These are phyloP conservation scores for Aphidius ervi DNA, from an alignment of 1,140 invertebrate genomes.

Conservation along the genomic window DNA sequence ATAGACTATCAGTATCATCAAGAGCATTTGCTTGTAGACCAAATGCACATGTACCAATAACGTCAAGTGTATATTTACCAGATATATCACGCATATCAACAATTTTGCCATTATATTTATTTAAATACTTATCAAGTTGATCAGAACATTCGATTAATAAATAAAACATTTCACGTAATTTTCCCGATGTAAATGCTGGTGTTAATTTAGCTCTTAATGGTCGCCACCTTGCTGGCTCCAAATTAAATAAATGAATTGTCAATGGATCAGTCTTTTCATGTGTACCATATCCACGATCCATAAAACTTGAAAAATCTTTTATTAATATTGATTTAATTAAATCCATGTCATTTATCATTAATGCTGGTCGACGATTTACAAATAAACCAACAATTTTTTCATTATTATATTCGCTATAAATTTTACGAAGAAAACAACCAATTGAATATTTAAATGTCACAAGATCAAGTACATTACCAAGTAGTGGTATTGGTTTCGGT, in stretches of 20 bases:
- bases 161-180: slow-evolving; percentile 53
- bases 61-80: slow-evolving; percentile 54
- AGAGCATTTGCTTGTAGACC: slow-evolving; percentile 56
- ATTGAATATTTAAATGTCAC: slow-evolving; percentile 22
- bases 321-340: slow-evolving; percentile 51
- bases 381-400: slow-evolving; percentile 49
- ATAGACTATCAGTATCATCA: slow-evolving; percentile 50
- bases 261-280: slow-evolving; percentile 41
- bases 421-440: slow-evolving; percentile 15
- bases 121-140: slow-evolving; percentile 44
- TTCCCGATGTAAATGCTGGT: slow-evolving; percentile 52
- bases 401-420: slow-evolving; percentile 34
- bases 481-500: slow-evolving; percentile 31
- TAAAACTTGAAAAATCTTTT: slow-evolving; percentile 46
- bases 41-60: slow-evolving; percentile 57
- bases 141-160: slow-evolving; percentile 44
- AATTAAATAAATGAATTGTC: slow-evolving; percentile 37
- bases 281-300: slow-evolving; percentile 39
- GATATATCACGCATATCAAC: slow-evolving; percentile 54
- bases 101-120: slow-evolving; percentile 37
- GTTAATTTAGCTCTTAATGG: slow-evolving; percentile 29
- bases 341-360: slow-evolving; percentile 48
- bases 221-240: slow-evolving; percentile 27
- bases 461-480: slow-evolving; percentile 40
- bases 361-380: slow-evolving; percentile 34